phyloP scores from a whole-genome alignment of 2,888 invertebrate genomes.

The Pyrrhia umbra region DNA sequence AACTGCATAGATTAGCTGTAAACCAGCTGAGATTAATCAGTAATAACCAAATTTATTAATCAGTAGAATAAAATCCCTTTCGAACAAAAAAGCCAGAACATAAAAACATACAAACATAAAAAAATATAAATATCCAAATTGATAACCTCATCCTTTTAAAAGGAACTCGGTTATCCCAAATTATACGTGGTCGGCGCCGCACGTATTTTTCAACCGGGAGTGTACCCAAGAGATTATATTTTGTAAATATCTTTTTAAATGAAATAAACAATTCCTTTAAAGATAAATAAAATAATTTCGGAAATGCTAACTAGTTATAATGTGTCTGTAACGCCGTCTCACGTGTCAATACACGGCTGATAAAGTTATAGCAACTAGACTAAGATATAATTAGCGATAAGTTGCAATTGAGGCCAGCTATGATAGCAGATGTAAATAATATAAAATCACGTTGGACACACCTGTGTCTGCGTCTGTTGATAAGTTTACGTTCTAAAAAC shows the following conservation, averaged over 20 bases:
- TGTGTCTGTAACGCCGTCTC: constrained; percentile 15
- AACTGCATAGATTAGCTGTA: too few relatives aligned
- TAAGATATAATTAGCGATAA: constrained; percentile 62
- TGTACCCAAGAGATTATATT: too few relatives aligned
- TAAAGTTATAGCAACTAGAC: constrained; percentile 58
- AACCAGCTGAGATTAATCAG: too few relatives aligned
- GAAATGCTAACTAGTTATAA: neutral
- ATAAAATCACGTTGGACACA: constrained; percentile 27
- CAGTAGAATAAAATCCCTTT: too few relatives aligned
- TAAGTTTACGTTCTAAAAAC: constrained; percentile 7
- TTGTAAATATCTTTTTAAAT: neutral
- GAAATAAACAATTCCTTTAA: neutral
- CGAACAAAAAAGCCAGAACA: too few relatives aligned
- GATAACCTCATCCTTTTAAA: too few relatives aligned
- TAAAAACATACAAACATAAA: too few relatives aligned
- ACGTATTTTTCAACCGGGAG: too few relatives aligned
- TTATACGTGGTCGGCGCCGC: too few relatives aligned
- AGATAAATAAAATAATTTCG: neutral
- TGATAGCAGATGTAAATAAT: constrained; percentile 13
- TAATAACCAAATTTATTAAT: too few relatives aligned
- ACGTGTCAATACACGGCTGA: constrained; percentile 47
- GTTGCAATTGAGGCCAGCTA: constrained; percentile 61
- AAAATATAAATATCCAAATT: too few relatives aligned
- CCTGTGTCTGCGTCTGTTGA: constrained; percentile 20
- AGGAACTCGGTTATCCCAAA: too few relatives aligned